Evolutionary conservation across 2,113 vertebrate genomes (phyloP), one percentile per base, ranked within the genome.

Genomic region (Cyprinodon brontotheroides): DNA sequence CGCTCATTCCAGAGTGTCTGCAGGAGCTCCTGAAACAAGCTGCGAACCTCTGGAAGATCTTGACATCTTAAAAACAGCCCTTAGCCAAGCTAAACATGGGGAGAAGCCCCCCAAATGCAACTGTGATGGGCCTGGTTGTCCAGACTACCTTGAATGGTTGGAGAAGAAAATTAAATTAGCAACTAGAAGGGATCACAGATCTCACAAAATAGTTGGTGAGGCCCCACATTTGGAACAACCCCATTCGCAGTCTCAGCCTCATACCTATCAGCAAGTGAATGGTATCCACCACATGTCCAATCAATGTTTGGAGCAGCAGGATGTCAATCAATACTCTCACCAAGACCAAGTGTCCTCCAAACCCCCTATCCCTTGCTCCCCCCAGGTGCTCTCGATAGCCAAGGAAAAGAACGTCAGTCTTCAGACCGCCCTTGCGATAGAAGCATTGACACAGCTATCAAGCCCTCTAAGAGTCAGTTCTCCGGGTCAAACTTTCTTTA

Each of bases 121-220:
- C 91, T 99, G 98, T 61, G 97, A 99, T 2, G 97, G 98, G 79
- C 97, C 96, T 0, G 97, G 98, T 78, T 98, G 98, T 91, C 98
- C 97, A 0, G 98, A 99, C 91, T 99, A 98, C 94, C 95, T 98
- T 90, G 96, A 98, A 86, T 99, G 97, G 98, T 92, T 99, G 89
- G 95, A 98, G 90, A 97, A 96, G 79, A 99, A 98, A 92, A 98
- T 99, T 86, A 96, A 96, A 89, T 93, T 94, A 43, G 95, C 95
- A 73, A 85, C 86, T 0, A 87, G 79, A 5, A 93, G 93, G 47
- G 92, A 80, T 68, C 91, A 88, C 0, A 84, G 87, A 0, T 72
- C 85, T 1, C 90, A 77, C 79, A 93, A 91, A 57, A 86, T 72
- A 36, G 45, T 72, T 39, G 80, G 86, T 72, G 68, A 72, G 43